These are phyloP conservation scores for Chiridota heheva DNA, from an alignment of 35 echinoderm and acorn worm species.

Conservation along the genomic window DNA sequence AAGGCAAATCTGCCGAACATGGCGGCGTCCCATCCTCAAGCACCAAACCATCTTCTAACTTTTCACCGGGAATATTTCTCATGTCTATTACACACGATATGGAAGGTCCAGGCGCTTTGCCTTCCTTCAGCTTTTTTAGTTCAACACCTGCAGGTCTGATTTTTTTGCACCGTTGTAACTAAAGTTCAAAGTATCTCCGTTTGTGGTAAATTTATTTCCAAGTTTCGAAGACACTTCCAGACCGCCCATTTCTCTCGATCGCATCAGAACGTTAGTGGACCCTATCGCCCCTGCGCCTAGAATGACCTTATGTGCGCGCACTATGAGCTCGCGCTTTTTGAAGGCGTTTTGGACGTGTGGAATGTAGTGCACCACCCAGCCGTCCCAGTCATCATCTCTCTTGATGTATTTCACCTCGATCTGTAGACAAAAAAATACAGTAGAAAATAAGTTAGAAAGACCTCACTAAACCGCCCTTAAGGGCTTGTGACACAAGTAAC, in stretches of 20 bases:
- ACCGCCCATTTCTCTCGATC: conserved; percentile 43
- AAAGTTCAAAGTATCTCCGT: conserved; percentile 68
- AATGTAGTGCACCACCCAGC: conserved; percentile 65
- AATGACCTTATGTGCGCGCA: conserved; percentile 61
- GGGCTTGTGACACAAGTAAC: not conserved
- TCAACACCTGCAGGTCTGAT: conserved; percentile 54
- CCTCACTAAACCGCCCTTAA: not conserved
- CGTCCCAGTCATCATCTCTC: conserved; percentile 28
- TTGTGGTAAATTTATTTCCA: conserved; percentile 65
- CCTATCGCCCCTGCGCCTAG: conserved; percentile 63
- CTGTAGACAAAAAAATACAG: conserved; percentile 24
- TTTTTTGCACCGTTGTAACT: conserved; percentile 71
- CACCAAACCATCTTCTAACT: conserved; percentile 53
- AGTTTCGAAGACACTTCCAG: conserved; percentile 48
- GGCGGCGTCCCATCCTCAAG: conserved; percentile 71
- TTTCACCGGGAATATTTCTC: conserved; percentile 20
- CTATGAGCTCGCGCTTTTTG: conserved; percentile 43
- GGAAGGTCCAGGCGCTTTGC: conserved; percentile 56
- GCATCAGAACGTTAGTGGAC: conserved; percentile 69
- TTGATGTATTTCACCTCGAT: conserved; percentile 50
- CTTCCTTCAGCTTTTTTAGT: conserved; percentile 36
- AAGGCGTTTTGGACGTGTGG: conserved; percentile 53
- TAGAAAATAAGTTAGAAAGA: not conserved
- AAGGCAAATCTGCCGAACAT: conserved; percentile 46
- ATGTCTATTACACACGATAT: conserved; percentile 63